Evolutionary conservation across 2,797 vertebrate species (phyloP).

Genomic region (Phataginus tricuspis): DNA sequence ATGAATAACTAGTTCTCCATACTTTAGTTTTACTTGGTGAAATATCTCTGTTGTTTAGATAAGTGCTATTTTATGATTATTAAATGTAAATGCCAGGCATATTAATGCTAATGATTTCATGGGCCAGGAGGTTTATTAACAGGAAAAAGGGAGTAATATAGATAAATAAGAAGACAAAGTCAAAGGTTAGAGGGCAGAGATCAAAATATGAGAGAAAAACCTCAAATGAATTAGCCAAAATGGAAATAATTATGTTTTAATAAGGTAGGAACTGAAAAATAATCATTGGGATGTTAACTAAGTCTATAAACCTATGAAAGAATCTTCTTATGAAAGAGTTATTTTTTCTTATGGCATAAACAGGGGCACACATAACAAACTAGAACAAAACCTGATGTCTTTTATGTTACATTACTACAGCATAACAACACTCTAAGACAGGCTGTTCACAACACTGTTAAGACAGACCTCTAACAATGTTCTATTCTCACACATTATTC

Average conservation of each 20-base stretch:
- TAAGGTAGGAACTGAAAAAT: not conserved
- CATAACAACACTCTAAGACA: not conserved
- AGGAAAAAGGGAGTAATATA: not conserved
- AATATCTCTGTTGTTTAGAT: not conserved
- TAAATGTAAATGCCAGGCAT: not conserved
- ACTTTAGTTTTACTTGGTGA: not conserved
- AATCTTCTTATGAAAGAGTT: not conserved
- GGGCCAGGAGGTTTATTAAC: not conserved
- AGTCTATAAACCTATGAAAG: not conserved
- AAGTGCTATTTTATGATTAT: constrained; percentile 4
- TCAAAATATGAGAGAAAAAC: not conserved
- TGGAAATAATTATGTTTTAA: not conserved
- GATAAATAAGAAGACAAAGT: not conserved
- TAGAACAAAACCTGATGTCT: not conserved
- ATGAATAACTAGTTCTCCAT: not conserved
- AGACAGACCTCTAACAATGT: not conserved
- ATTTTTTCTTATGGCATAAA: not conserved
- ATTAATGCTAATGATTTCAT: constrained; percentile 31
- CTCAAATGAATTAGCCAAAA: not conserved
- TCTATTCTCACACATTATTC: not conserved
- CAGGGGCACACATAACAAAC: not conserved
- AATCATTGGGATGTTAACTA: not conserved
- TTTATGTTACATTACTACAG: not conserved
- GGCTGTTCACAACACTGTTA: not conserved
- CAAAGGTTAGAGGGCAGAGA: not conserved